Conservation (phyloP, 2,888 invertebrate species). For the Morpho helenor region DNA sequence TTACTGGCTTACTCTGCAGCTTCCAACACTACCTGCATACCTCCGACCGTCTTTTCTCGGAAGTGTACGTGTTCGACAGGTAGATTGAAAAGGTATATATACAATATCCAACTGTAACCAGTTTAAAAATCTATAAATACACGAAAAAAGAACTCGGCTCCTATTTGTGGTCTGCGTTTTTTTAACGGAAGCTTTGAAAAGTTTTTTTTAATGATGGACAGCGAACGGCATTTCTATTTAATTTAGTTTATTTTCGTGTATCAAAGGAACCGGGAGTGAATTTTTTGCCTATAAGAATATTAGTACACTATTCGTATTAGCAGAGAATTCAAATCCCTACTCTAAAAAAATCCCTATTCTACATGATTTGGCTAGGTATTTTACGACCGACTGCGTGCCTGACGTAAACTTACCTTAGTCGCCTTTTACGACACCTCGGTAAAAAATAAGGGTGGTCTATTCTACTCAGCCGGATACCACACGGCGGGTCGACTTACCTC, state of each 20-base stretch:
- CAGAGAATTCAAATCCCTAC: no score
- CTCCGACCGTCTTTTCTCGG: conserved; percentile 30
- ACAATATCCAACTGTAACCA: conserved; percentile 24
- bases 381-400: no score
- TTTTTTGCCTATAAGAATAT: conserved; percentile 13
- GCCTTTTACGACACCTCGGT: no score
- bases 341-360: no score
- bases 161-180: conserved; percentile 33
- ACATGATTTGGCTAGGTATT: no score
- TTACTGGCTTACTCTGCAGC: background rate
- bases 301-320: no score
- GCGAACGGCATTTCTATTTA: conserved; percentile 61
- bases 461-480: no score
- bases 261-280: conserved; percentile 47
- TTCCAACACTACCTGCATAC: conserved; percentile 16
- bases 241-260: conserved; percentile 38
- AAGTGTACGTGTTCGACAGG: conserved; percentile 31
- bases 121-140: conserved; percentile 27
- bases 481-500: no score
- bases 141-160: conserved; percentile 14
- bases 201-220: conserved; percentile 50
- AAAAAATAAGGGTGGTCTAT: no score
- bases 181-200: conserved; percentile 47
- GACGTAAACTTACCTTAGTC: no score
- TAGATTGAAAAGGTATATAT: conserved; percentile 26